A percentile compares a stretch with the other conserved stretches of the same genome.
Evolutionary conservation across 2,888 invertebrate genomes (phyloP).

Genomic region (Metacarcinus magister): DNA sequence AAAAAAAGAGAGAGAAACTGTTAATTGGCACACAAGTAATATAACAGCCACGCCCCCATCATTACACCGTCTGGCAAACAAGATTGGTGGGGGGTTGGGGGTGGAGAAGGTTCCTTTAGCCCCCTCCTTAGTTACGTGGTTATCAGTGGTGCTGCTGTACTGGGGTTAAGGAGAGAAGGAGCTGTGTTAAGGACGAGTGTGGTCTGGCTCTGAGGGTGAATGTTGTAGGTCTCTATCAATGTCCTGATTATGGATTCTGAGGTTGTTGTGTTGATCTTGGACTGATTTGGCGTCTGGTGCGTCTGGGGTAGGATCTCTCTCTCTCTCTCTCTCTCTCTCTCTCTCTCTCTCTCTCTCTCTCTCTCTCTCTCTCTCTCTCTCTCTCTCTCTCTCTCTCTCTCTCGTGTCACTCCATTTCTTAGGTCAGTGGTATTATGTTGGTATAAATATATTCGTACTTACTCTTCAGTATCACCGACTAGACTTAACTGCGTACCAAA

Average conservation of each 20-base stretch:
- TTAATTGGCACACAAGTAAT: too few species aligned
- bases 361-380: slow-evolving; percentile 26
- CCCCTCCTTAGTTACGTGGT: not conserved
- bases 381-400: not conserved
- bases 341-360: slow-evolving; percentile 26
- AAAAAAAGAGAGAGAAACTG: too few species aligned
- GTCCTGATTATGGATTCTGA: too few species aligned
- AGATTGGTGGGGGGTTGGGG: not conserved
- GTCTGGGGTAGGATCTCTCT: not conserved
- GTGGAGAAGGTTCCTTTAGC: not conserved
- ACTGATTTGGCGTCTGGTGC: too few species aligned
- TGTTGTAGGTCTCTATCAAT: too few species aligned
- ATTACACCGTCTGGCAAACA: too few species aligned
- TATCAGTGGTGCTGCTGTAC: not conserved
- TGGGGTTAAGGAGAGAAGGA: not conserved
- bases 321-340: not conserved
- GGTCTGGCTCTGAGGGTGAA: too few species aligned
- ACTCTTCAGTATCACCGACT: too few species aligned
- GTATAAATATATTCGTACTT: not conserved
- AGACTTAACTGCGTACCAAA: too few species aligned
- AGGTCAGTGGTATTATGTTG: not conserved
- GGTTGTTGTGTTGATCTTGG: too few species aligned
- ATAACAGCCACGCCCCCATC: too few species aligned
- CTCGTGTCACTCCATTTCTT: not conserved
- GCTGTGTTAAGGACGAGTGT: not conserved